These are phyloP conservation scores for Drosophila busckii DNA, from an alignment of 1,140 invertebrate genomes.

Conservation along the genomic window DNA sequence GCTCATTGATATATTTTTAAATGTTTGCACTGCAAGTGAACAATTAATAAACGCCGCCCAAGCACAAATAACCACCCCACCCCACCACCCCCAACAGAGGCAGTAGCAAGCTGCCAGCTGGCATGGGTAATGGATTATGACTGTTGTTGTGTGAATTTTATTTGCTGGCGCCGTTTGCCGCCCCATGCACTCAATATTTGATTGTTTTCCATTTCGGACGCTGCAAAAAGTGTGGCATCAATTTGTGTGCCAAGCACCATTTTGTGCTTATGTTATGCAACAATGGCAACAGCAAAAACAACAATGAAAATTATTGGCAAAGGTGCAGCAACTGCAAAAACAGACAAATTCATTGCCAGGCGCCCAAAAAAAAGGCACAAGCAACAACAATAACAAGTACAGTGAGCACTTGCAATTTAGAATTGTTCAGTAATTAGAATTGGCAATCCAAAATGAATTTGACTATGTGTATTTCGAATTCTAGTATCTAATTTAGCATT, in stretches of 20 bases:
- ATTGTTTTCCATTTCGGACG: conserved; percentile 53
- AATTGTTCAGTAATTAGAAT: too few relatives aligned
- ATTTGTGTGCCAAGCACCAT: conserved; percentile 18
- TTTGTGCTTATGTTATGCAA: conserved; percentile 21
- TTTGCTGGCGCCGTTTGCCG: conserved; percentile 31
- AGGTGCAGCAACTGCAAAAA: conserved; percentile 43
- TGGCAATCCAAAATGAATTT: too few relatives aligned
- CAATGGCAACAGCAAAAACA: too few relatives aligned
- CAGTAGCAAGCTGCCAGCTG: conserved; percentile 33
- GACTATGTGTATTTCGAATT: too few relatives aligned
- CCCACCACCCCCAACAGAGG: neutral
- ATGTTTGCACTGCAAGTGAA: conserved; percentile 28
- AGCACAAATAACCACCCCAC: conserved; percentile 8
- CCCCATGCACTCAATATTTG: conserved; percentile 46
- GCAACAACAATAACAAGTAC: neutral
- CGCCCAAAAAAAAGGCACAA: conserved; percentile 5
- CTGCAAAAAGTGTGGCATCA: conserved; percentile 30
- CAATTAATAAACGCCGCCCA: conserved; percentile 54
- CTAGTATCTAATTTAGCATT: too few relatives aligned
- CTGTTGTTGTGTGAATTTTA: conserved; percentile 43
- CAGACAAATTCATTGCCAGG: conserved; percentile 9
- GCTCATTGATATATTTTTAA: conserved; percentile 8
- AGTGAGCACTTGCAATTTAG: too few relatives aligned
- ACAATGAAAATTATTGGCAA: conserved; percentile 38
- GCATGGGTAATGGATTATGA: conserved; percentile 67